Evolutionary conservation across 92 coral and sea anemone genomes (phyloP).

Genomic region (Siderastrea siderea): DNA sequence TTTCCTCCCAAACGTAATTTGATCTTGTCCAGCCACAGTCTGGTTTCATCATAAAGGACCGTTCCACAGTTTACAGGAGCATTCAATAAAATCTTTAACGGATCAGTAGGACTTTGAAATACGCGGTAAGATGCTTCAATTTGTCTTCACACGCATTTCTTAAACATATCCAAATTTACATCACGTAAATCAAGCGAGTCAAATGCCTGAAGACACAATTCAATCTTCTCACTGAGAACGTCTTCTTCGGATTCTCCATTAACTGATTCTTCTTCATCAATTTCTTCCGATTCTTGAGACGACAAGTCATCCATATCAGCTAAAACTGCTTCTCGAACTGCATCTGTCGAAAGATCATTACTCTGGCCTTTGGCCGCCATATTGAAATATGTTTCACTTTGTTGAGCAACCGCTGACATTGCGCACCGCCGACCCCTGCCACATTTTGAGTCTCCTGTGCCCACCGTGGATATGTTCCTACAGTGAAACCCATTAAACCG

Average conservation of each 20-base stretch:
- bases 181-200: slow-evolving; percentile 50
- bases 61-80: slow-evolving; percentile 58
- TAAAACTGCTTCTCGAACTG: slow-evolving; percentile 42
- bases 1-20: slow-evolving; percentile 48
- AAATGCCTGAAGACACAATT: slow-evolving; percentile 59
- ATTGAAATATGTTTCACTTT: slow-evolving; percentile 3
- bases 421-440: neutral
- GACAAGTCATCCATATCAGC: slow-evolving; percentile 32
- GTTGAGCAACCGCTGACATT: no score
- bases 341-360: slow-evolving; percentile 28
- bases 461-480: slow-evolving; percentile 21
- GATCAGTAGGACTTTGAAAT: slow-evolving; percentile 56
- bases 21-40: slow-evolving; percentile 64
- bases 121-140: slow-evolving; percentile 46
- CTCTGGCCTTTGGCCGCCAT: slow-evolving; percentile 29
- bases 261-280: slow-evolving; percentile 26
- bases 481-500: no score
- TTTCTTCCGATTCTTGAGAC: slow-evolving; percentile 37
- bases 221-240: slow-evolving; percentile 44
- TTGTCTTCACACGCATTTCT: slow-evolving; percentile 34
- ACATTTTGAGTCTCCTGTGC: slow-evolving; percentile 38
- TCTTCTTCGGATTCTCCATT: slow-evolving; percentile 19
- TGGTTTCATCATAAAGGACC: slow-evolving; percentile 43
- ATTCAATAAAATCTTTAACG: slow-evolving; percentile 46
- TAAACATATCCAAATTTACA: slow-evolving; percentile 41